phyloP scores from a whole-genome alignment of 2,888 invertebrate genomes.

The Cosmia pyralina region DNA sequence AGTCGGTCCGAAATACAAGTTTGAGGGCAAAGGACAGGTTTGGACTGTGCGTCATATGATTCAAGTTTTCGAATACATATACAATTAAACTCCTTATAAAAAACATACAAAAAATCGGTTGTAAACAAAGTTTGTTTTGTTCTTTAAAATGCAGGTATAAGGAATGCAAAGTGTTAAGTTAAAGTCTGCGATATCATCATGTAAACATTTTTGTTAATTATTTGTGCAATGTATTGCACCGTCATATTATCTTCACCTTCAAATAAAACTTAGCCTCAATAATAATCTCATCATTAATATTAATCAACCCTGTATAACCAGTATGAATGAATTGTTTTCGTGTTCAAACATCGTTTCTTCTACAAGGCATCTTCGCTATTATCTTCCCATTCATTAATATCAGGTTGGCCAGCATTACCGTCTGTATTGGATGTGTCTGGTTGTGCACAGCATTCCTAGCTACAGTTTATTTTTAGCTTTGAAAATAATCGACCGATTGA shows the following conservation, averaged over 20 bases:
- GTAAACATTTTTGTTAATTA: not conserved
- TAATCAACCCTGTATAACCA: not conserved
- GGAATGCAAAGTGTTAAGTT: not conserved
- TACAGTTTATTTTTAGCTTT: conserved; percentile 52
- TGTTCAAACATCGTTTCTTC: not conserved
- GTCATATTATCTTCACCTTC: not conserved
- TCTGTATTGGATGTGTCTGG: conserved; percentile 25
- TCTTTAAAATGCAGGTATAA: not conserved
- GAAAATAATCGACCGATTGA: conserved; percentile 39
- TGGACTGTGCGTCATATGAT: conserved; percentile 3
- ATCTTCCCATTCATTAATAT: conserved; percentile 41
- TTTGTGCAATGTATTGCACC: not conserved
- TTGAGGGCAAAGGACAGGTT: conserved; percentile 8
- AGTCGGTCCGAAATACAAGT: not conserved
- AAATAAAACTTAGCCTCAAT: conserved; percentile 18
- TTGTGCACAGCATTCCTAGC: conserved; percentile 42
- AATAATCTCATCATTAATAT: conserved; percentile 8
- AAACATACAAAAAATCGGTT: not conserved
- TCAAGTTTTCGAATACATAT: not conserved
- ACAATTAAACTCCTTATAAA: not conserved
- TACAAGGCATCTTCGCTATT: conserved; percentile 11
- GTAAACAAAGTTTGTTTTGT: not conserved
- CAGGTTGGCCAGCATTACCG: conserved; percentile 32
- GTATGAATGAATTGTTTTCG: conserved; percentile 21
- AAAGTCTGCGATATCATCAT: not conserved